These are phyloP conservation scores for Eretmochelys imbricata DNA, from an alignment of 2,113 vertebrate species.

Conservation along the genomic window DNA sequence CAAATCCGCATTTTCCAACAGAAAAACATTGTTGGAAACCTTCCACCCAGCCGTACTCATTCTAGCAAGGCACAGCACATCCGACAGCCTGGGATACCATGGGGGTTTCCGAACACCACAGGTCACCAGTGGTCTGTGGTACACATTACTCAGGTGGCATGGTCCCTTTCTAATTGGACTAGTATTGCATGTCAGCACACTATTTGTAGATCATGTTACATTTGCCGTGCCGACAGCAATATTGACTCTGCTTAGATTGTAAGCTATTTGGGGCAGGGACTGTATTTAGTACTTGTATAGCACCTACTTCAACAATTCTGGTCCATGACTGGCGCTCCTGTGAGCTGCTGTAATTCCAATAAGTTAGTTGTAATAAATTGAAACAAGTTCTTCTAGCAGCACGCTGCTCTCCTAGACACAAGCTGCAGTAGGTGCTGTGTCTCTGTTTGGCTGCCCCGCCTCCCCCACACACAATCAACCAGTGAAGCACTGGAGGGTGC, in stretches of 20 bases:
- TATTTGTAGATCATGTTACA: background rate
- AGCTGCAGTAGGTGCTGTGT: too few relatives aligned
- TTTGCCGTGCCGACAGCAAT: too few relatives aligned
- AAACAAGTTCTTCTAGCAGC: background rate
- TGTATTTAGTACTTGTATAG: background rate
- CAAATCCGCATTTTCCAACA: background rate
- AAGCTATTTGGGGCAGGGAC: background rate
- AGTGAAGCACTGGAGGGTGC: background rate
- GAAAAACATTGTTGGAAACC: background rate
- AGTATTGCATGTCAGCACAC: too few relatives aligned
- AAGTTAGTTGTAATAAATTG: background rate
- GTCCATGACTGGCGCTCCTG: background rate
- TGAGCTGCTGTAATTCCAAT: too few relatives aligned
- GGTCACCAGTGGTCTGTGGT: background rate
- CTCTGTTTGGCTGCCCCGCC: too few relatives aligned
- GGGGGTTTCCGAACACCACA: background rate
- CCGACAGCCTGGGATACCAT: background rate
- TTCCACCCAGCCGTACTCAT: background rate
- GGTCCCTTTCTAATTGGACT: background rate
- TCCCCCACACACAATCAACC: too few relatives aligned
- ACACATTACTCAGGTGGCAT: background rate
- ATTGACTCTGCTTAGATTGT: background rate
- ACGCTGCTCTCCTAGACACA: too few relatives aligned
- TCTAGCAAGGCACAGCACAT: background rate
- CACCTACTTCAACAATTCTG: background rate